phyloP scores from a whole-genome alignment of 2,113 vertebrate species.

The Prionailurus viverrinus region DNA sequence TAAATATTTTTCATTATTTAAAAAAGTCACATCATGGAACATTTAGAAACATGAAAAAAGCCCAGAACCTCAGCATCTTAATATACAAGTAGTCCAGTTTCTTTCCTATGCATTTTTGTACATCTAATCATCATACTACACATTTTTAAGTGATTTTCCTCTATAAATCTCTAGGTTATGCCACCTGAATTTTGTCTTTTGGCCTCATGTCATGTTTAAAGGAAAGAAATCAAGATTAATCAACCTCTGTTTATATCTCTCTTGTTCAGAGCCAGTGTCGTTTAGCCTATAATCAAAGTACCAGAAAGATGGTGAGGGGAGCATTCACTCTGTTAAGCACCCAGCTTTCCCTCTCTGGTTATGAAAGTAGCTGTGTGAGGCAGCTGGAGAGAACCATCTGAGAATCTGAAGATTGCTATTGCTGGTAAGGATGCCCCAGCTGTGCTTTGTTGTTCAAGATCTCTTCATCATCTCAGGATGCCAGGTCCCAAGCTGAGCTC shows the following conservation, averaged over 20 bases:
- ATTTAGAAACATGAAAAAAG: constrained; percentile 57
- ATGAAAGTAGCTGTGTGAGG: neutral
- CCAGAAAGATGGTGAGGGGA: neutral
- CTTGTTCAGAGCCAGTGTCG: constrained; percentile 45
- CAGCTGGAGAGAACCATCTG: neutral
- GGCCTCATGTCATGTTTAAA: neutral
- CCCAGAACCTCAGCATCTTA: neutral
- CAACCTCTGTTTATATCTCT: neutral
- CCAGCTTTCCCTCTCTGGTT: neutral
- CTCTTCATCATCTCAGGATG: constrained; percentile 3
- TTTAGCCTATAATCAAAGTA: constrained; percentile 28
- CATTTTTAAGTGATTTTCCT: neutral
- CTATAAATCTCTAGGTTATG: neutral
- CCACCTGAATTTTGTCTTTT: constrained; percentile 12
- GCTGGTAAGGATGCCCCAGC: neutral
- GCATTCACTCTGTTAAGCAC: neutral
- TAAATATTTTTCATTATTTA: neutral
- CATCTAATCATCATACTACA: neutral
- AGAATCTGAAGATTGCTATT: constrained; percentile 18
- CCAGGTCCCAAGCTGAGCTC: constrained; percentile 43
- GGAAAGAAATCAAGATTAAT: constrained; percentile 47
- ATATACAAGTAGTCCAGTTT: neutral
- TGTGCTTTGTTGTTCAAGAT: constrained; percentile 18
- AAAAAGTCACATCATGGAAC: neutral
- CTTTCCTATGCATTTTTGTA: constrained; percentile 11